Base-by-base conservation (phyloP, 2,113 vertebrate species). In the Gadus macrocephalus region DNA sequence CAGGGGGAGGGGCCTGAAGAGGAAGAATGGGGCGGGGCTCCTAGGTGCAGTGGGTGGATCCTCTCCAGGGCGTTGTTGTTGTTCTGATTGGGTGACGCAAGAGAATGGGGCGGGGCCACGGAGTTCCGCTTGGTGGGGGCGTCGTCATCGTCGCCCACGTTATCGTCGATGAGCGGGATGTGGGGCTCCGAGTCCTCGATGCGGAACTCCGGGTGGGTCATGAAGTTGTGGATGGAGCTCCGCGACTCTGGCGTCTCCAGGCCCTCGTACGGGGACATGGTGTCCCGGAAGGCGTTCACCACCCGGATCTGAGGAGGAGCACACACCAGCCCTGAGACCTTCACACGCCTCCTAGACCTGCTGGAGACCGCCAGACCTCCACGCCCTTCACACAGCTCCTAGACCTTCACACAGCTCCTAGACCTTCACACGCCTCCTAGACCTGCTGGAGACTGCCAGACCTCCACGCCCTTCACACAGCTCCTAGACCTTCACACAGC, bases 221-320 rank as follows among this genome's bases (percentile, higher is more conserved):
- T 97, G 93, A 99, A 98, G 90, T 98, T 99, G 92, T 99, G 97
- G 88, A 99, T 99, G 64, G 97, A 99, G 90, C 93, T 98, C 91
- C 95, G 93, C 55, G 95, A 93, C 90, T 98, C 95, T 0, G 95
- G 94, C 60, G 96, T 98, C 90, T 98, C 94, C 77, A 97, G 90
- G 76, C 96, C 95, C 89, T 97, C 94, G 2, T 96, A 97, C 1
- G 91, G 91, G 53, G 90, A 91, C 85, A 98, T 89, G 78, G 93
- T 93, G 91, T 96, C 96, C 85, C 96, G 95, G 94, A 99, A 99
- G 79, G 97, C 97, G 83, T 98, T 98, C 88, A 99, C 95, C 84
- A 98, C 97, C 88, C 95, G 95, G 84, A 98, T 97, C 97, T 99
- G 92, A 78, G 88, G 67, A 62, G 58, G 53, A 9, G 63, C 55